Base-by-base conservation (phyloP, 2,888 invertebrate genomes). In the Eupithecia vulgata region DNA sequence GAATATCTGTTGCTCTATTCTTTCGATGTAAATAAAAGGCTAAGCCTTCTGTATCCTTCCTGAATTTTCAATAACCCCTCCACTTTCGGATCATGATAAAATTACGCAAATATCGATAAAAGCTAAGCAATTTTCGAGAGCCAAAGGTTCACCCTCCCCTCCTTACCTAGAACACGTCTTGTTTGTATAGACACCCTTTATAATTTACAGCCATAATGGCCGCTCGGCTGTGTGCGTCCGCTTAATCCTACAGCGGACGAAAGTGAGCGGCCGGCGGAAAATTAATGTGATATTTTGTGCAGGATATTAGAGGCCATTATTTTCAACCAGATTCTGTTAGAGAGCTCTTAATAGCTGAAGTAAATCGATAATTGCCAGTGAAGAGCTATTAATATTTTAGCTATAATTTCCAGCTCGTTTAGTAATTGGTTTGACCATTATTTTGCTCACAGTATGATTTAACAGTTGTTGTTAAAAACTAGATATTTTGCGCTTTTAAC, bases 181-280 rank as follows among this genome's bases (percentile, higher is more conserved):
- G 48, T 66, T 42, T 57, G 61, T 66, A 67, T 45, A 52, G 69
- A 57, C 65, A 68, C 59, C 74, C 74, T 68, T 68, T 48, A 71
- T 74, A 68, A 74, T 74, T 74, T 71, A 71, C 62, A 64, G 59
- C 67, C 59, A 59, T 70, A 57, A 74, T 71, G 70, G 65, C 70
- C 42, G 73, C 40, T 65, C 13, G 25, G 21, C 40, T 57, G 70
- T 67, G 62, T 42, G 48, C 48, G 42, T 70, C 61, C 69, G 45
- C 69, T 70, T 66, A 57, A 70, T 70, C 70, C 57, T 57, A n/a
- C 57, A 70, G 70, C 40, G 52, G 70, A 70, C 68, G 30, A 42
- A 68, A 64, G 59, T 59, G 67, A 70, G 70, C 73, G 40, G 35
- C 25, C 61, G 30, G 34, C n/a, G 70, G 67, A 73, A 67, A 73